Percentiles rank a stretch among this genome's conserved stretches.
These are phyloP conservation scores for Bombus breviceps DNA, from an alignment of 1,140 invertebrate genomes.

Conservation along the genomic window DNA sequence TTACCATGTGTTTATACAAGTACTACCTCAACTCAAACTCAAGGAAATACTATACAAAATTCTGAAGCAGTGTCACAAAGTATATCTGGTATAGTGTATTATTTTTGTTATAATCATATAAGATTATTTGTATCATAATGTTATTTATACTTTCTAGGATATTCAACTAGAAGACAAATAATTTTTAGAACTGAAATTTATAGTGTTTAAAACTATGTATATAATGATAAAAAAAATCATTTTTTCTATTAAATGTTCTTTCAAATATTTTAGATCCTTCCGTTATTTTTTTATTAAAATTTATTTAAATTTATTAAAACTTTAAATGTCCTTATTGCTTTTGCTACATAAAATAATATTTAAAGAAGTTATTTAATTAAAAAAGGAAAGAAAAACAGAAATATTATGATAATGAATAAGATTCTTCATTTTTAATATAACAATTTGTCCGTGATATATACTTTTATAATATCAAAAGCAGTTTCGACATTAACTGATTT, in stretches of 20 bases:
- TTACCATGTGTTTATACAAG: slow-evolving; percentile 89
- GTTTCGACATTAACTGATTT: background rate
- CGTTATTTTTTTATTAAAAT: background rate
- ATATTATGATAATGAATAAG: background rate
- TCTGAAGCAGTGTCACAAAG: slow-evolving; percentile 76
- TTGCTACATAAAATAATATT: background rate
- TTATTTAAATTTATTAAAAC: background rate
- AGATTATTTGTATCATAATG: background rate
- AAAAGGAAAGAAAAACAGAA: background rate
- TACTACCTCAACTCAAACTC: slow-evolving; percentile 87
- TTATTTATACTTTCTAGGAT: background rate
- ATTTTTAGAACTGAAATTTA: slow-evolving; percentile 3
- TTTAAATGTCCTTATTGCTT: background rate
- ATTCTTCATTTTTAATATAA: background rate
- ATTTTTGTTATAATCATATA: background rate
- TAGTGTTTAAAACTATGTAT: background rate
- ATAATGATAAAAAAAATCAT: background rate
- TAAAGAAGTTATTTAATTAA: background rate
- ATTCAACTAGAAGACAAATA: background rate
- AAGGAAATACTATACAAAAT: slow-evolving; percentile 78
- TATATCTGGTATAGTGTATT: slow-evolving; percentile 69
- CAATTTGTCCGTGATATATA: background rate
- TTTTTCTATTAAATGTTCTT: background rate
- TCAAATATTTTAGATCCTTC: background rate
- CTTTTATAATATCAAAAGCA: background rate